Evolutionary conservation across 1,140 invertebrate species (phyloP), one percentile per base, ranked within the genome.

Genomic region (Stratiolaelaps scimitus): DNA sequence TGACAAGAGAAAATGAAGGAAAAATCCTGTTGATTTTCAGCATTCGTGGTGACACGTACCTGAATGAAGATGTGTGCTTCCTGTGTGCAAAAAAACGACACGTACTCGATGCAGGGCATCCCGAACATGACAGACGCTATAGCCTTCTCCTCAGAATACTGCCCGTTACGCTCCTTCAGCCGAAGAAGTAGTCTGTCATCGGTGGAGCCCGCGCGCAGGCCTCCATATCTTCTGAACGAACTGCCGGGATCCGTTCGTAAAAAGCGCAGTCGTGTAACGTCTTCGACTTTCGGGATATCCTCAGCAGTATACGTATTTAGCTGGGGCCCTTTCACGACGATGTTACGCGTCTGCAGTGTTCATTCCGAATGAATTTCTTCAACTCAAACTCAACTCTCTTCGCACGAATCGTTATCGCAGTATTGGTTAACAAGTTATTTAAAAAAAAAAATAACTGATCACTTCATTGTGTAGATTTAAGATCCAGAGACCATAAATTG

Each of bases 41-140:
- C 44, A 7, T 48, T 28, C 26, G 6, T 34, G 2, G 23, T 23
- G 23, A 26, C 20, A 2, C 53, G 13, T 13, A 60, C 53, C 53
- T 60, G 53, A 2, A 60, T 13, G 53, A 60, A 60, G 15, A 60
- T 23, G 34, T 60, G 13, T 15, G 53, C 13, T 23, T 60, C 15
- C 10, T 60, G 26, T 15, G 53, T 60, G 53, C 53, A 26, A 23
- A 60, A 60, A 34, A 60, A 60, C 26, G 23, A 15, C 15, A 60
- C 15, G 23, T 60, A 60, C 34, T 60, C 53, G 15, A 60, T 17
- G 10, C 53, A 20, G 4, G 34, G 17, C 17, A 29, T 26, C 26
- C 26, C n/a, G 26, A 15, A 29, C 17, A 60, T 17, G 34, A 60
- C 53, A 17, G 34, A 26, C 2, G 53, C 53, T 20, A 60, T 60